phyloP scores from a whole-genome alignment of 2,797 vertebrate genomes.

The Nyctibius grandis region DNA sequence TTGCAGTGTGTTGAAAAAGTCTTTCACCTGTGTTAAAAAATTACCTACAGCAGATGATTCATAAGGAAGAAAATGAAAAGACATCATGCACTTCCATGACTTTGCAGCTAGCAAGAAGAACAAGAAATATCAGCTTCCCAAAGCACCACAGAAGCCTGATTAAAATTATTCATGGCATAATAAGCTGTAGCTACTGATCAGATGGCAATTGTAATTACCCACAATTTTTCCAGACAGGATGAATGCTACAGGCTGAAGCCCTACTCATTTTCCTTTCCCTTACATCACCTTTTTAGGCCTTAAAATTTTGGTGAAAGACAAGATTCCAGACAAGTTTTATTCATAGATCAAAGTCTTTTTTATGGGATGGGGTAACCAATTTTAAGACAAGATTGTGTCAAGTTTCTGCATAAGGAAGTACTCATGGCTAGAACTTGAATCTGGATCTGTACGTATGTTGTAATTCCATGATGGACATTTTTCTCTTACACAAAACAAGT shows the following conservation, averaged over 20 bases:
- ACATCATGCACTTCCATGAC: neutral
- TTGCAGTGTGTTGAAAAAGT: neutral
- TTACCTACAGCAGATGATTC: conserved; percentile 14
- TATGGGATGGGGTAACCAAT: neutral
- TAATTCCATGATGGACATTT: neutral
- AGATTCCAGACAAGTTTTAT: neutral
- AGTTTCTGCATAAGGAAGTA: neutral
- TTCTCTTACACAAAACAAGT: neutral
- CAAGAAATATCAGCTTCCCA: conserved; percentile 26
- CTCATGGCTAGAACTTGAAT: neutral
- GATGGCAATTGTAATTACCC: neutral
- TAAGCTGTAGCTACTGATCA: conserved; percentile 14
- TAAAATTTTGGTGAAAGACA: neutral
- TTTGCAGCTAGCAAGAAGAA: conserved; percentile 15
- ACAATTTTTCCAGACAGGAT: neutral
- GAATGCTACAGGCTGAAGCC: neutral
- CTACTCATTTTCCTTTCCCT: neutral
- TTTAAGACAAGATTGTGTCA: rapidly evolving
- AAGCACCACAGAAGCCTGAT: neutral
- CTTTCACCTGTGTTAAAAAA: conserved; percentile 16
- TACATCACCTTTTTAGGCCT: neutral
- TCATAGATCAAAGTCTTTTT: neutral
- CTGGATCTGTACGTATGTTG: neutral
- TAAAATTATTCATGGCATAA: conserved; percentile 35
- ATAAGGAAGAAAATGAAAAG: conserved; percentile 30